These are phyloP conservation scores for Homarus gammarus DNA, from an alignment of 2,888 invertebrate species.

Conservation along the genomic window DNA sequence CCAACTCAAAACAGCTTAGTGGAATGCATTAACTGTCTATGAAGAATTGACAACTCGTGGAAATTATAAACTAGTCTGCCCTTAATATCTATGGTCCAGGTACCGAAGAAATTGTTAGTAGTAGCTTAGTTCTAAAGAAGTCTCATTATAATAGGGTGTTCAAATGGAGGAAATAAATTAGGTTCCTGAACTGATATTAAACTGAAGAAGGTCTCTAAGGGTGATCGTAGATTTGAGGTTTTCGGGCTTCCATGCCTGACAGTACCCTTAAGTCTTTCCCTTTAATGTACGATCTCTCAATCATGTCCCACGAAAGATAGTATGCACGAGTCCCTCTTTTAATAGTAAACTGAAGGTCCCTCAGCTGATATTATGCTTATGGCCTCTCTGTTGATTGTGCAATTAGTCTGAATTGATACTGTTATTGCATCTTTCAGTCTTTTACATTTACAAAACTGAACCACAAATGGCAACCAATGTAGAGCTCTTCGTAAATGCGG, in stretches of 20 bases:
- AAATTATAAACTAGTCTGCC: slow-evolving; percentile 23
- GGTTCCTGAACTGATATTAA: slow-evolving; percentile 10
- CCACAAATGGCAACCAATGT: too few relatives aligned
- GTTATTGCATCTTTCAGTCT: too few relatives aligned
- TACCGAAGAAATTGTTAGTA: slow-evolving; percentile 41
- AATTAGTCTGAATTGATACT: too few relatives aligned
- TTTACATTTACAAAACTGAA: too few relatives aligned
- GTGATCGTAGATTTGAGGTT: too few relatives aligned
- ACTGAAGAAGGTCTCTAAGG: too few relatives aligned
- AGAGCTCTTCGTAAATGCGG: too few relatives aligned
- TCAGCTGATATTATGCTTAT: neutral
- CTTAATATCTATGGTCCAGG: slow-evolving; percentile 37
- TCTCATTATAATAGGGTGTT: neutral
- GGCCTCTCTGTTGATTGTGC: neutral
- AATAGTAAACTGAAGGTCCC: neutral
- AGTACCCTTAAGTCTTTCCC: too few relatives aligned
- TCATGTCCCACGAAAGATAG: neutral
- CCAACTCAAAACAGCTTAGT: slow-evolving; percentile 12
- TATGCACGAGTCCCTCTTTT: neutral
- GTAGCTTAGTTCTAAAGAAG: slow-evolving; percentile 9
- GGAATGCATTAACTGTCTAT: slow-evolving; percentile 25
- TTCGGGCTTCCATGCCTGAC: too few relatives aligned
- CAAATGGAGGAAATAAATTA: neutral
- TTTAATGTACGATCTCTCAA: too few relatives aligned
- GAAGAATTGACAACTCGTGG: slow-evolving; percentile 5